Percentiles rank a stretch among this genome's conserved stretches.
These are phyloP conservation scores for Nyctibius bracteatus DNA, from an alignment of 2,113 vertebrate species.

Conservation along the genomic window DNA sequence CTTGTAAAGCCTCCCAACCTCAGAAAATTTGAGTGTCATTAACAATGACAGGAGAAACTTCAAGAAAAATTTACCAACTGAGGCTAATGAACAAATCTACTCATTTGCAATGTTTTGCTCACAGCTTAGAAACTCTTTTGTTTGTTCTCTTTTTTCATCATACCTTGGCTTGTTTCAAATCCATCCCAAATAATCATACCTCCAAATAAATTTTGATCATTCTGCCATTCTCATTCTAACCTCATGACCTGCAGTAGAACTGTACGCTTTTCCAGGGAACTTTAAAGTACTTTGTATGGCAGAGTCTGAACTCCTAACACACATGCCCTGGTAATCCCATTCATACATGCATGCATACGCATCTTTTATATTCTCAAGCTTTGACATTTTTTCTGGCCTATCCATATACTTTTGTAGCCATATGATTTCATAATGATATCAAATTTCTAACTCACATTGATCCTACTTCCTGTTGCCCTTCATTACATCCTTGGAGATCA, in stretches of 20 bases:
- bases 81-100: not conserved
- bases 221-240: not conserved
- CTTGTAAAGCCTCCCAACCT: not conserved
- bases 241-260: fast-evolving
- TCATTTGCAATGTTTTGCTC: not conserved
- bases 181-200: not conserved
- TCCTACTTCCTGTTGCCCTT: conserved; percentile 19
- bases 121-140: not conserved
- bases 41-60: not conserved
- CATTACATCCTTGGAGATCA: conserved; percentile 40
- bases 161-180: not conserved
- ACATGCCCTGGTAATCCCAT: not conserved
- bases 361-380: not conserved
- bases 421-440: not conserved
- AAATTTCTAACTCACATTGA: conserved; percentile 34
- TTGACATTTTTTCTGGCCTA: not conserved
- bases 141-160: not conserved
- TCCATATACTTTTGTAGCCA: not conserved
- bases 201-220: not conserved
- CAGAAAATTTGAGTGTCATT: not conserved
- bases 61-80: not conserved
- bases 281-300: not conserved
- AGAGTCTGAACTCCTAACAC: not conserved
- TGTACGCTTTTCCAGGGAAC: not conserved
- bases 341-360: not conserved